Base-by-base conservation (phyloP, 1,140 invertebrate genomes). In the Limonius californicus region DNA sequence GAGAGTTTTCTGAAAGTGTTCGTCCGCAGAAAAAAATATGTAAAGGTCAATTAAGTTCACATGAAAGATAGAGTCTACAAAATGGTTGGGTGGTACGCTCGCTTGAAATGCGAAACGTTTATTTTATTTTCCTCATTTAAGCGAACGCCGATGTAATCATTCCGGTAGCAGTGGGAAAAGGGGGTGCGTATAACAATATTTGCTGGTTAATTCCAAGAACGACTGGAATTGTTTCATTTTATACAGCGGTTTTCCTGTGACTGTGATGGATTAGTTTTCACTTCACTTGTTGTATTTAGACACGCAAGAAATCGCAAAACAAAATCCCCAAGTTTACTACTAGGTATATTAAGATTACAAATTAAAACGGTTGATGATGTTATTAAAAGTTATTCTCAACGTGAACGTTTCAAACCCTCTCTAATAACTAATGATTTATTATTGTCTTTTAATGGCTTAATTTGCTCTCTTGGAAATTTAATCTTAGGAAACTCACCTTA, bases 241-340 rank as follows among this genome's bases (percentile, higher is more conserved):
- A 69, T 69, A 69, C 59, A 63, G 61, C 62, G 64, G 69, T 64
- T 71, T 71, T 71, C 64, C 63, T 56, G 64, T 69, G 70, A 71
- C 66, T 68, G 65, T 71, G 70, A 69, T 71, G 70, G 68, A 69
- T 71, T 71, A 69, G 63, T 58, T 61, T 67, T 67, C 63, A 63
- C 62, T 69, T 65, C 62, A 68, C 60, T 57, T 43, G 20, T 39
- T 43, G 55, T 19, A 57, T 57, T 57, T 18, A 57, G 18, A 42
- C 27, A 42, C 55, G 54, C 54, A 32, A 55, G 54, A 32, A 55
- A 55, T 57, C 30, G 16, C 30, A 16, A 32, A 30, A 57, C 20
- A 23, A 39, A 35, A 39, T 42, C 18, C 30, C 30, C 16, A 43
- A 18, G 55, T 57, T 56, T 27, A 27, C 23, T 27, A 27, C 23